Conservation (phyloP, 2,888 invertebrate species). For the Sminthurinus aureus region DNA sequence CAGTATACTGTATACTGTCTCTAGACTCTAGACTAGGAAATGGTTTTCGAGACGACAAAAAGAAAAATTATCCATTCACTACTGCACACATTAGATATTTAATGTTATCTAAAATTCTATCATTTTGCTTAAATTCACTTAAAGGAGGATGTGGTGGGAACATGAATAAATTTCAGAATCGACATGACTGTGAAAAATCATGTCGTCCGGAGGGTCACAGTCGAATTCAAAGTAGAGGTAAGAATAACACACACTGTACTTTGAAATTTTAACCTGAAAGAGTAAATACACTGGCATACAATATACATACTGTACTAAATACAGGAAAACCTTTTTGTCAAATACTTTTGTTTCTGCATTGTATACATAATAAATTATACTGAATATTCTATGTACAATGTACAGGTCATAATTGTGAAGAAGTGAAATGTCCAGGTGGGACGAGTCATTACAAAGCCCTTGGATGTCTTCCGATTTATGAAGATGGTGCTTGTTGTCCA, state of each 20-base stretch:
- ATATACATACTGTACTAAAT: not conserved
- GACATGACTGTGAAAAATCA: conserved; percentile 50
- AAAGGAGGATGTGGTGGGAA: conserved; percentile 57
- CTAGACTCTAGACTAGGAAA: not conserved
- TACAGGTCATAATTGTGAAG: conserved; percentile 10
- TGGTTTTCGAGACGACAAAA: not conserved
- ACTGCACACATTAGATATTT: no score
- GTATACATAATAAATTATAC: no score
- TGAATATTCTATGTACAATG: not conserved
- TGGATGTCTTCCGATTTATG: conserved; percentile 58
- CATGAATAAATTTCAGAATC: conserved; percentile 51
- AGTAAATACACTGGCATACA: not conserved
- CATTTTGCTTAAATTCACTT: not conserved
- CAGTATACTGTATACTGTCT: not conserved
- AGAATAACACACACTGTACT: not conserved
- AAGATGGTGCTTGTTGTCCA: conserved; percentile 58
- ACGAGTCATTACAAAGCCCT: conserved; percentile 56
- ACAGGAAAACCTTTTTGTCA: not conserved
- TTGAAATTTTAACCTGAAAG: not conserved
- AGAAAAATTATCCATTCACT: not conserved
- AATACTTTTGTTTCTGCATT: not conserved
- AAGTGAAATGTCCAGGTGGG: conserved; percentile 52
- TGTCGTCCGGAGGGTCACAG: conserved; percentile 43
- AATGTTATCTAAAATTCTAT: no score
- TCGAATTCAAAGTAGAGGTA: not conserved